Evolutionary conservation across 2,797 vertebrate species (phyloP).

Genomic region (Smutsia gigantea): DNA sequence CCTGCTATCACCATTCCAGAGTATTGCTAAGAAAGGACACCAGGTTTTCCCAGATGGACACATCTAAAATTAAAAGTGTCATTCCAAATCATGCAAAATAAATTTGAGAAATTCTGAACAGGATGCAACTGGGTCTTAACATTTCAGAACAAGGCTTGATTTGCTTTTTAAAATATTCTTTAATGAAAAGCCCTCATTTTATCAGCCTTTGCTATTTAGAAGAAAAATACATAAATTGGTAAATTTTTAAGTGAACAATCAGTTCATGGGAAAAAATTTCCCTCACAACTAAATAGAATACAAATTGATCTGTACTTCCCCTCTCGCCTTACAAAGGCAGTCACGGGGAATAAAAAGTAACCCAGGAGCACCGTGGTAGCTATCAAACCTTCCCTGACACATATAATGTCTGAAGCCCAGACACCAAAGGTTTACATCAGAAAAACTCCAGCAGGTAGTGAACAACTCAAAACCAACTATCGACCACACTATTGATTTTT

Average conservation of each 20-base stretch:
- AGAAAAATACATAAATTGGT: constrained; percentile 42
- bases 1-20: not conserved
- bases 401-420: constrained; percentile 86
- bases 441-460: constrained; percentile 86
- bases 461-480: constrained; percentile 91
- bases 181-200: constrained; percentile 55
- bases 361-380: constrained; percentile 83
- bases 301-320: constrained; percentile 83
- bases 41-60: constrained; percentile 48
- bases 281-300: constrained; percentile 62
- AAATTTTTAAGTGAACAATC: constrained; percentile 45
- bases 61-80: constrained; percentile 69
- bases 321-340: constrained; percentile 86
- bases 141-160: constrained; percentile 24
- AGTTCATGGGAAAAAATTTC: constrained; percentile 62
- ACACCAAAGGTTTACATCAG: constrained; percentile 87
- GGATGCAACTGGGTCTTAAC: not conserved
- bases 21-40: constrained; percentile 20
- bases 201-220: constrained; percentile 7
- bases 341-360: constrained; percentile 86
- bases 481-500: constrained; percentile 90
- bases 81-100: constrained; percentile 55
- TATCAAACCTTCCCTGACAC: constrained; percentile 85
- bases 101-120: constrained; percentile 52
- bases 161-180: constrained; percentile 39